A percentile compares a stretch with the other conserved stretches of the same genome.
phyloP scores from a whole-genome alignment of 2,888 invertebrate genomes.

The Idaea aversata region DNA sequence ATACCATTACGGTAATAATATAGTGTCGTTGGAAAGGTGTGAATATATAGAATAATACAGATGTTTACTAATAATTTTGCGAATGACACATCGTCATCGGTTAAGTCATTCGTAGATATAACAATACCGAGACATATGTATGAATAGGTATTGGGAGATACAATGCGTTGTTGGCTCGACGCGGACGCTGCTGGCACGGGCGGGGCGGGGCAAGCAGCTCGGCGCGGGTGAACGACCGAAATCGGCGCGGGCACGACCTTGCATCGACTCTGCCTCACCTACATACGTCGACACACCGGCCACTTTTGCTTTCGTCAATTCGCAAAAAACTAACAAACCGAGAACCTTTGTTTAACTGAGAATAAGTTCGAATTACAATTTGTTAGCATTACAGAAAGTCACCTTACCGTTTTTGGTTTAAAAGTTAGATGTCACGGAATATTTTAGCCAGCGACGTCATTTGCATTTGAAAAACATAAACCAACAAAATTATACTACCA shows the following conservation, averaged over 20 bases:
- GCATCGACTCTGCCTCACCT: constrained; percentile 72
- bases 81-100: constrained; percentile 1
- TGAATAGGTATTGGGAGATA: constrained; percentile 2
- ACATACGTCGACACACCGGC: constrained; percentile 69
- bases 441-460: neutral
- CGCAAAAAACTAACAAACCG: constrained; percentile 62
- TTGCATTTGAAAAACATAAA: neutral
- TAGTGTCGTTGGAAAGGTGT: neutral
- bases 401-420: neutral
- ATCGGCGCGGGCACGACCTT: constrained; percentile 78
- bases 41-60: neutral
- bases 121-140: constrained; percentile 1
- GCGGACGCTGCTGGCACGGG: neutral
- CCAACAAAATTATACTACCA: neutral
- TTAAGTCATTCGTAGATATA: constrained; percentile 1
- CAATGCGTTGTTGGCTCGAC: neutral
- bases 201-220: neutral
- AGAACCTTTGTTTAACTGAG: constrained; percentile 22
- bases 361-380: neutral
- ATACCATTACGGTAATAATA: neutral
- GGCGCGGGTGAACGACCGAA: constrained; percentile 73
- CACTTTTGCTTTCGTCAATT: constrained; percentile 78
- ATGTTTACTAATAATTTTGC: neutral
- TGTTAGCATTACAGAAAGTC: neutral
- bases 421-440: constrained; percentile 12